Percentiles rank a stretch among this genome's conserved stretches.
phyloP scores from a whole-genome alignment of 92 coral and sea anemone genomes.

The Actinernus sp. region DNA sequence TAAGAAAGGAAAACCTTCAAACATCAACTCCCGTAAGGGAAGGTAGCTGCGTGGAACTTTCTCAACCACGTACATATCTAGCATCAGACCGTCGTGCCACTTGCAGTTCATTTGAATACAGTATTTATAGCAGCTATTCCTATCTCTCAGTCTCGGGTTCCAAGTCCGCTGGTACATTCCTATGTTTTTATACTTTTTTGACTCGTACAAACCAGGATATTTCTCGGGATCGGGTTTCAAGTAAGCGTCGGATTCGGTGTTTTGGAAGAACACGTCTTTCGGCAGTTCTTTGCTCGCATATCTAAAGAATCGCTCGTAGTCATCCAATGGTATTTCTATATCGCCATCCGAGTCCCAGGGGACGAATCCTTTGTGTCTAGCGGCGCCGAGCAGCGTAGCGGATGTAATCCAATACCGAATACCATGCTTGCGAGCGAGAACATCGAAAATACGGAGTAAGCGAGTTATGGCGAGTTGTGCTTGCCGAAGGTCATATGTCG shows the following conservation, averaged over 20 bases:
- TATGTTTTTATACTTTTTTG: conserved; percentile 36
- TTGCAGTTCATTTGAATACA: conserved; percentile 47
- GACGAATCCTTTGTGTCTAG: conserved; percentile 73
- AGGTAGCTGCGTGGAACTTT: conserved; percentile 13
- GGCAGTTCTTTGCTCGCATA: conserved; percentile 61
- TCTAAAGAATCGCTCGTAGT: conserved; percentile 63
- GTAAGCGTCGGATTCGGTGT: conserved; percentile 55
- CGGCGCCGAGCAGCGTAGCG: conserved; percentile 80
- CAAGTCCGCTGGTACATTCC: conserved; percentile 58
- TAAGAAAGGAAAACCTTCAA: conserved; percentile 72
- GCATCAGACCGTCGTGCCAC: conserved; percentile 75
- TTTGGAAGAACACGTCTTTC: conserved; percentile 72
- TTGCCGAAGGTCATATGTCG: conserved; percentile 33
- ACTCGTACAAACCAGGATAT: no score
- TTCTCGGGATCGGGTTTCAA: conserved; percentile 41
- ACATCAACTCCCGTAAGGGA: conserved; percentile 64
- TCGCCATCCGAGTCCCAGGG: conserved; percentile 87
- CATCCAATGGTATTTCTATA: conserved; percentile 56
- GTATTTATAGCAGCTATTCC: conserved; percentile 67
- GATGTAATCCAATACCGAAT: conserved; percentile 63
- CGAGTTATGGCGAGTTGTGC: conserved; percentile 54
- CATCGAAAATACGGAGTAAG: conserved; percentile 62
- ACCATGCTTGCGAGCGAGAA: conserved; percentile 62
- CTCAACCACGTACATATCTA: conserved; percentile 57
- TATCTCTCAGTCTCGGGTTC: conserved; percentile 72